Conservation (phyloP, 2,797 vertebrate species). For the Crypturellus tataupa region DNA sequence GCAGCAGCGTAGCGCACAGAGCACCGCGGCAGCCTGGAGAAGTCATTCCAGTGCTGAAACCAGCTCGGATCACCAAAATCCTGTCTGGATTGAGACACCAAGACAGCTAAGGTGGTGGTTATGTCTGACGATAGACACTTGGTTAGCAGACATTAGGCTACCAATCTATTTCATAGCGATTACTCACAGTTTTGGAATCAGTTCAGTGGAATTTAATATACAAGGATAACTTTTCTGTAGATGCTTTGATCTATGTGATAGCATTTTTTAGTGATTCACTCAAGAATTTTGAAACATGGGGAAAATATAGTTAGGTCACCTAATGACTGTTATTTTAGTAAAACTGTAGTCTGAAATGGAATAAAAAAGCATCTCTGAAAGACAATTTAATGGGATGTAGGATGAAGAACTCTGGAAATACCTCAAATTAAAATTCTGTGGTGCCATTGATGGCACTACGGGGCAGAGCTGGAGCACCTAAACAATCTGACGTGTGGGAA, state of each 20-base stretch:
- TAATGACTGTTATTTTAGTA: neutral
- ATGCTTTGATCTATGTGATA: slow-evolving; percentile 39
- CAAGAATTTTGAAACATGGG: slow-evolving; percentile 20
- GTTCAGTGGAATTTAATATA: neutral
- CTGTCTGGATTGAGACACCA: neutral
- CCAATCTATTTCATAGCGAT: slow-evolving; percentile 9
- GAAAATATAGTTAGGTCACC: slow-evolving; percentile 33
- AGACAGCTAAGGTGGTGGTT: neutral
- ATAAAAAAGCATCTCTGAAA: neutral
- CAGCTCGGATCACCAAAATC: neutral
- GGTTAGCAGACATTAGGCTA: slow-evolving; percentile 3
- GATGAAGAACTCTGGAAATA: neutral
- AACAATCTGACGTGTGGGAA: neutral
- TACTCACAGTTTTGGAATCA: slow-evolving; percentile 24
- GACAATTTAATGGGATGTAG: neutral
- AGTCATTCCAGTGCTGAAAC: neutral
- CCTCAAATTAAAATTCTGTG: neutral
- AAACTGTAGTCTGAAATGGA: neutral
- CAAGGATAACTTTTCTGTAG: neutral
- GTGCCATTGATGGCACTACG: neutral
- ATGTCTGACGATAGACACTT: neutral
- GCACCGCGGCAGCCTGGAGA: neutral
- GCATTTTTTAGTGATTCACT: neutral
- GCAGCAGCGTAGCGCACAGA: neutral
- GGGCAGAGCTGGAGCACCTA: neutral